A percentile compares a stretch with the other conserved stretches of the same genome.
phyloP scores from a whole-genome alignment of 2,113 vertebrate species.

The Sigmodon hispidus region DNA sequence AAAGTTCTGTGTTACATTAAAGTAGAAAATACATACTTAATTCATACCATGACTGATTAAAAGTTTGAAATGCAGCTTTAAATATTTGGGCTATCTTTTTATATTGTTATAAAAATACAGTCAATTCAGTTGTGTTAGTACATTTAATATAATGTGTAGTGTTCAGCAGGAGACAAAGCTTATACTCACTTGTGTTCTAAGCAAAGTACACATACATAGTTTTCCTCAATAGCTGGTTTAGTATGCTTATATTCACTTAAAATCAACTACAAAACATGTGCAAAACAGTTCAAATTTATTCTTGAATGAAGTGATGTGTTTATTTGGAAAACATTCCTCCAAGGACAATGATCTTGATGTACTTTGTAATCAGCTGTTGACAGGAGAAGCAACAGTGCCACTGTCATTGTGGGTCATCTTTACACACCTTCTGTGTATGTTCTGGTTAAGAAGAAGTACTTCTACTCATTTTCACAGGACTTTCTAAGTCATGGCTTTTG shows the following conservation, averaged over 20 bases:
- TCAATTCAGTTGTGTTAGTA: constrained; percentile 44
- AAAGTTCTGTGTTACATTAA: constrained; percentile 6
- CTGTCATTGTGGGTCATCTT: background rate
- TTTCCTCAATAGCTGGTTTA: constrained; percentile 47
- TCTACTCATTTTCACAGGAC: background rate
- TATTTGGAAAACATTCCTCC: constrained; percentile 26
- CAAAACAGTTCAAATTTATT: constrained; percentile 40
- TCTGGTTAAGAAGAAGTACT: background rate
- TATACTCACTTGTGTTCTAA: constrained; percentile 8
- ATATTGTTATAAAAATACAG: constrained; percentile 14
- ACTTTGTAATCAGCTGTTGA: background rate
- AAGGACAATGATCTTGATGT: background rate
- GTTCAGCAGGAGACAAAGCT: constrained; percentile 52
- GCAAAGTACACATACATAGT: constrained; percentile 47
- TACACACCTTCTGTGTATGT: background rate
- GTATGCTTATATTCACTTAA: background rate
- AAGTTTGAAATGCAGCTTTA: constrained; percentile 48
- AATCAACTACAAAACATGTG: constrained; percentile 4
- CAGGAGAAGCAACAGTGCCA: background rate
- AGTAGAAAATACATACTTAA: background rate
- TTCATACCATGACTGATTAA: constrained; percentile 4
- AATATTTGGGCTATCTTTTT: constrained; percentile 40
- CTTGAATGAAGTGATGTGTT: constrained; percentile 20
- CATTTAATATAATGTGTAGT: constrained; percentile 21
- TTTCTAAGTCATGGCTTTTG: constrained; percentile 27